Conservation (phyloP, 2,888 invertebrate species). For the Stenurella melanura region DNA sequence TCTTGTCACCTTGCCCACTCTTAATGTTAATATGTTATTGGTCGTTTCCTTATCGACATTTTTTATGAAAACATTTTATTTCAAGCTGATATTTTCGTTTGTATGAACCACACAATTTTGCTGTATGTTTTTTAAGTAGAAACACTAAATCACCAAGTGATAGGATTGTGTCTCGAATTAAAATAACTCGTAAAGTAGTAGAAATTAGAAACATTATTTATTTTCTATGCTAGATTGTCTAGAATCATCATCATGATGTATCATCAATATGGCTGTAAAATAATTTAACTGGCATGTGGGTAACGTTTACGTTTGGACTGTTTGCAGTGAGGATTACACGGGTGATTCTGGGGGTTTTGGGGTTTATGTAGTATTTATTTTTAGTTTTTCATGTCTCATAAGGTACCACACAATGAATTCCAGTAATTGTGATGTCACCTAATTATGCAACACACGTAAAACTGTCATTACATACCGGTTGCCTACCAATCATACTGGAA, state of each 20-base stretch:
- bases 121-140: not conserved
- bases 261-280: slow-evolving; percentile 23
- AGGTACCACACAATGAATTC: not conserved
- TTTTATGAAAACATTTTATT: too few species aligned
- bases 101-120: not conserved
- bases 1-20: too few species aligned
- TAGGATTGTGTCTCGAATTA: slow-evolving; percentile 13
- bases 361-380: not conserved
- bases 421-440: too few species aligned
- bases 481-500: too few species aligned
- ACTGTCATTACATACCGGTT: too few species aligned
- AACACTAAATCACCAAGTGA: not conserved
- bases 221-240: slow-evolving; percentile 18
- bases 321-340: not conserved
- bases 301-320: not conserved
- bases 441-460: too few species aligned
- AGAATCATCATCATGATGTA: slow-evolving; percentile 19
- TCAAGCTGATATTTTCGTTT: not conserved
- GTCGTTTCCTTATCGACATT: too few species aligned
- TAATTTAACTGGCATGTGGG: slow-evolving; percentile 14
- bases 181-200: not conserved
- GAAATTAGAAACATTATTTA: slow-evolving; percentile 26
- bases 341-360: not conserved
- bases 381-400: not conserved
- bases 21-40: too few species aligned